Conservation (phyloP, 2,888 invertebrate species). For the Yponomeuta cagnagella region DNA sequence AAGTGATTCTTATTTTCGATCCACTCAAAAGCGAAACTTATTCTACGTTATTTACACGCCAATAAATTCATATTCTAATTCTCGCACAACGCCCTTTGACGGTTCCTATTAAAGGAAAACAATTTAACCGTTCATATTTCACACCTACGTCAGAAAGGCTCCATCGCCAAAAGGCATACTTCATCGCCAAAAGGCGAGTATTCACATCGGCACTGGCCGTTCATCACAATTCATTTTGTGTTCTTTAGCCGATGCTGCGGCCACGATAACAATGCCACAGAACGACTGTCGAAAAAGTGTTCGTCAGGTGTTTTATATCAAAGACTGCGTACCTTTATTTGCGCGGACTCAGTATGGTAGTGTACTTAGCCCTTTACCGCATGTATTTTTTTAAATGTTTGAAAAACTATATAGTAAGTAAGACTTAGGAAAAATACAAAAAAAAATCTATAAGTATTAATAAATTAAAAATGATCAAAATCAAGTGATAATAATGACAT, state of each 20-base stretch:
- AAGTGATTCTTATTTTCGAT: too few relatives aligned
- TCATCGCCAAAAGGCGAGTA: conserved; percentile 27
- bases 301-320: too few relatives aligned
- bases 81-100: not conserved
- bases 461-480: too few relatives aligned
- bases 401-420: too few relatives aligned
- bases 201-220: conserved; percentile 27
- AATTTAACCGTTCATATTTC: conserved; percentile 23
- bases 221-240: conserved; percentile 33
- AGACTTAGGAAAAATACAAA: too few relatives aligned
- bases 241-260: conserved; percentile 19
- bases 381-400: too few relatives aligned
- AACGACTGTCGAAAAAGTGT: not conserved
- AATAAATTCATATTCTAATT: not conserved
- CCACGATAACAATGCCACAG: not conserved
- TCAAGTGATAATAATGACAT: too few relatives aligned
- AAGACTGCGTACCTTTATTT: too few relatives aligned
- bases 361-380: too few relatives aligned
- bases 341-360: too few relatives aligned
- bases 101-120: conserved; percentile 21
- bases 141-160: conserved; percentile 26
- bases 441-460: too few relatives aligned
- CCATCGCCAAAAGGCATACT: conserved; percentile 31
- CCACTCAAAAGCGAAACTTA: not conserved
- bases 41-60: not conserved